These are phyloP conservation scores for Leptinotarsa haldemani DNA, from an alignment of 2,888 invertebrate species.

Conservation along the genomic window DNA sequence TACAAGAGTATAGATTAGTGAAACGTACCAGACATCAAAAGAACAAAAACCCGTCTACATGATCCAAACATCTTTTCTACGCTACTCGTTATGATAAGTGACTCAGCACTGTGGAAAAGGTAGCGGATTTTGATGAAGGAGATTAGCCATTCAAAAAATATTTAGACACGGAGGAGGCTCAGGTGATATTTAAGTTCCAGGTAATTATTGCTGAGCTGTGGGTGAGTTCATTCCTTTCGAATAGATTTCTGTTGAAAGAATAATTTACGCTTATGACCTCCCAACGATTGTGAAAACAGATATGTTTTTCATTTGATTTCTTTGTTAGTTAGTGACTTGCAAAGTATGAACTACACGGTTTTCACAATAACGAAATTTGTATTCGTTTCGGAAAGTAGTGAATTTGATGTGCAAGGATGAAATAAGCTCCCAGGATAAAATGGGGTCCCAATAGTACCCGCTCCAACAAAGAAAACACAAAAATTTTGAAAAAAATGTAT, in stretches of 20 bases:
- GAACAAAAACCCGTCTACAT: conserved; percentile 48
- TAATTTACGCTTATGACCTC: background rate
- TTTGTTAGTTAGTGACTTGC: too few species aligned
- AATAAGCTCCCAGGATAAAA: too few species aligned
- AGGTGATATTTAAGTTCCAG: conserved; percentile 37
- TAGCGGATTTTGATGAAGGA: conserved; percentile 37
- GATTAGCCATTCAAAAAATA: conserved; percentile 57
- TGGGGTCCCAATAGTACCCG: too few species aligned
- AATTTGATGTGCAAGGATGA: too few species aligned
- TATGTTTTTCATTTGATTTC: background rate
- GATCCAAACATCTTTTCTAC: conserved; percentile 47
- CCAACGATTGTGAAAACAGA: background rate
- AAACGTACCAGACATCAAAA: conserved; percentile 39
- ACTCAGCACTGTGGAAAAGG: conserved; percentile 51
- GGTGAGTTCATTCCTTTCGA: background rate
- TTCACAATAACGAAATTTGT: too few species aligned
- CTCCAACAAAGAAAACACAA: too few species aligned
- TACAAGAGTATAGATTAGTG: background rate
- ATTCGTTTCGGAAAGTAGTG: too few species aligned
- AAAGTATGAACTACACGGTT: too few species aligned
- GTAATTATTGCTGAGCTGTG: conserved; percentile 14
- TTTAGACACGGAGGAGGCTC: conserved; percentile 54
- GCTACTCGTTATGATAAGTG: conserved; percentile 55
- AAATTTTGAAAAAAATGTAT: too few species aligned
- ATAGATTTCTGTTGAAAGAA: background rate